A percentile compares a stretch with the other conserved stretches of the same genome.
phyloP scores from a whole-genome alignment of 1,140 invertebrate genomes.

The Marisa cornuarietis region DNA sequence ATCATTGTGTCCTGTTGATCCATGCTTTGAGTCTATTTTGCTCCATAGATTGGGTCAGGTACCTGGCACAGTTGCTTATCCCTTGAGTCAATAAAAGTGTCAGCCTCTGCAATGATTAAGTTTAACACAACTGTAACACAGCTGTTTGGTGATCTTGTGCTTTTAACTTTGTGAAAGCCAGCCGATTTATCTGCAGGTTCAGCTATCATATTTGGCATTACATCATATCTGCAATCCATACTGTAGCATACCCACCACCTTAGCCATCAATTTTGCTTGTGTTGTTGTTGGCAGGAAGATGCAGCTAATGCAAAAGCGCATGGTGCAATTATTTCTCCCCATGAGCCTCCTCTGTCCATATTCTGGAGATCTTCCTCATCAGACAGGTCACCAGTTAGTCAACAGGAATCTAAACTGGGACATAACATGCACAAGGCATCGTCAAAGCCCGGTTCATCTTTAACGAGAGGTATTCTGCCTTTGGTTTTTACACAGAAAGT shows the following conservation, averaged over 20 bases:
- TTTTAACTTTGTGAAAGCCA: background rate
- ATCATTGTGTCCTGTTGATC: too few relatives aligned
- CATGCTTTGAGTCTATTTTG: too few relatives aligned
- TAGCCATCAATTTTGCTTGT: background rate
- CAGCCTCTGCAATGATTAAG: too few relatives aligned
- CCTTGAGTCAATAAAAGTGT: too few relatives aligned
- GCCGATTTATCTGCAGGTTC: background rate
- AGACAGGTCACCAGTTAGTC: conserved; percentile 17
- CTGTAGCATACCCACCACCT: too few relatives aligned
- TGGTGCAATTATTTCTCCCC: conserved; percentile 38
- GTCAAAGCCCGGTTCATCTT: background rate
- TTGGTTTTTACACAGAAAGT: background rate
- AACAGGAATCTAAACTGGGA: background rate
- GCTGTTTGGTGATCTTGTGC: background rate
- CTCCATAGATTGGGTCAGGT: too few relatives aligned
- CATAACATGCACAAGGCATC: background rate
- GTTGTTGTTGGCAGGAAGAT: conserved; percentile 41
- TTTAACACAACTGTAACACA: background rate
- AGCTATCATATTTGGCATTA: too few relatives aligned
- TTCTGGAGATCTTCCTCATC: conserved; percentile 42
- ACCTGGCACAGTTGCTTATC: too few relatives aligned
- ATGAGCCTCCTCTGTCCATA: conserved; percentile 42
- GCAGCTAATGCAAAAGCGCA: conserved; percentile 49
- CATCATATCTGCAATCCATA: too few relatives aligned
- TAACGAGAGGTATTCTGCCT: background rate